Evolutionary conservation across 2,113 vertebrate genomes (phyloP).

Genomic region (Neopipo cinnamomea): DNA sequence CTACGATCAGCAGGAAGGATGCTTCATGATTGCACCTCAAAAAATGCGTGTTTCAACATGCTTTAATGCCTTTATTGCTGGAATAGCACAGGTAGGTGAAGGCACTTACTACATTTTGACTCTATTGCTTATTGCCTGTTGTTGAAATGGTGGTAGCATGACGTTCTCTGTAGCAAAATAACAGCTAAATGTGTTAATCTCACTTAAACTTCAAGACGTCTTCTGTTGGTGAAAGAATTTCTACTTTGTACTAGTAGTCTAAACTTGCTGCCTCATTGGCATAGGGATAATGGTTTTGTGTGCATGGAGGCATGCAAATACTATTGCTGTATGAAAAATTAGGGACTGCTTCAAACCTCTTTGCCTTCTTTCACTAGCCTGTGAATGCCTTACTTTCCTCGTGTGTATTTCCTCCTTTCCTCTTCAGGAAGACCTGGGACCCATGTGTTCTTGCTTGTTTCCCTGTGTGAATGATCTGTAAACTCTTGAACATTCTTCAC

Average conservation of each 20-base stretch:
- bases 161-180: neutral
- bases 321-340: neutral
- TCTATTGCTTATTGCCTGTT: neutral
- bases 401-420: neutral
- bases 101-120: neutral
- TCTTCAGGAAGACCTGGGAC: neutral
- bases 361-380: neutral
- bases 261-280: neutral
- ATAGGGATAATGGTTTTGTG: neutral
- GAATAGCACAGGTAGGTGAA: constrained; percentile 89
- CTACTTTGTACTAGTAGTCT: neutral
- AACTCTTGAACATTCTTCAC: neutral
- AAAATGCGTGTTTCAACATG: constrained; percentile 98
- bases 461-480: neutral
- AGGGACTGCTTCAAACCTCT: neutral
- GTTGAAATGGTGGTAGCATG: neutral
- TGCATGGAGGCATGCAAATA: fast-evolving
- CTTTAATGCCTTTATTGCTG: constrained; percentile 98
- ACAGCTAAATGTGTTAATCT: neutral
- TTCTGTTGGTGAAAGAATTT: neutral
- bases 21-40: constrained; percentile 98
- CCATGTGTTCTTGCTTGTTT: neutral
- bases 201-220: neutral
- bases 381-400: neutral
- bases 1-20: constrained; percentile 96